phyloP scores from a whole-genome alignment of 2,888 invertebrate species.

The Belgica antarctica region DNA sequence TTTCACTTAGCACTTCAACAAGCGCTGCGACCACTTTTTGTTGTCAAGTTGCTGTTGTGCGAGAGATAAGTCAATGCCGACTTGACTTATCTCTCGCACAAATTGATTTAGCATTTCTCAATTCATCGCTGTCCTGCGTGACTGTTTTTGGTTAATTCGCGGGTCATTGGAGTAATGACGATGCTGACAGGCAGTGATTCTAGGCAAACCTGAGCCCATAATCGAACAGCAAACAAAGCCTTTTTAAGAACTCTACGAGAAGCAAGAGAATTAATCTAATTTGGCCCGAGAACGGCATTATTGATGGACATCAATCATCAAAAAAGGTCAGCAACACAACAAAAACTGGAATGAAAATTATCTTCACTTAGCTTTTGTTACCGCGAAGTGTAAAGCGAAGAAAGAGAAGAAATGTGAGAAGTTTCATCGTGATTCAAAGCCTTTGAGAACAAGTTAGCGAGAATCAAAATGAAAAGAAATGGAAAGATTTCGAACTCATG shows the following conservation, averaged over 20 bases:
- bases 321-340: conserved; percentile 35
- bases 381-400: background rate
- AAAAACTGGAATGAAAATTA: conserved; percentile 29
- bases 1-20: conserved; percentile 40
- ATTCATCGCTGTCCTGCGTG: background rate
- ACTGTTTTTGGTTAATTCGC: background rate
- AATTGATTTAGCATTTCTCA: background rate
- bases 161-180: background rate
- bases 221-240: conserved; percentile 21
- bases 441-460: background rate
- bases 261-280: conserved; percentile 38
- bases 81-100: background rate
- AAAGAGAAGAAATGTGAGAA: too few relatives aligned
- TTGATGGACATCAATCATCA: conserved; percentile 42
- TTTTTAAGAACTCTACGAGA: background rate
- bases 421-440: conserved; percentile 6
- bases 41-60: conserved; percentile 1
- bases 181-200: background rate
- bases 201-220: too few relatives aligned
- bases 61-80: background rate
- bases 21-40: conserved; percentile 13
- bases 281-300: conserved; percentile 27
- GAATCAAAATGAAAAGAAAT: conserved; percentile 13
- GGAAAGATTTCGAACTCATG: conserved; percentile 26
- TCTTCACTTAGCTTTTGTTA: background rate